These are phyloP conservation scores for Bradypodion pumilum DNA, from an alignment of 2,797 vertebrate species.

Conservation along the genomic window DNA sequence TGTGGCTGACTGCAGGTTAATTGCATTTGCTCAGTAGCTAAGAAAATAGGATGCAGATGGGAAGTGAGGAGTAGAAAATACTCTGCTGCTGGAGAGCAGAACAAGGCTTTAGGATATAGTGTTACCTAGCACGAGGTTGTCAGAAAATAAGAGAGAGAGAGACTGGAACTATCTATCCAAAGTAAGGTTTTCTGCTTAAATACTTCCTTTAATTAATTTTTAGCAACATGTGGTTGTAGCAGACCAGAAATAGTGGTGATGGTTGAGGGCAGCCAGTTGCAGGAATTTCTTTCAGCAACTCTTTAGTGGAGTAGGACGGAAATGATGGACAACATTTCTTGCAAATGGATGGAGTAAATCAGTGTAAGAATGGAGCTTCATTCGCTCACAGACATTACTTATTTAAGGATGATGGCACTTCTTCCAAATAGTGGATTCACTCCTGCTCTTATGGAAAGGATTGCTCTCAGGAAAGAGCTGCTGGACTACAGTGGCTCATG, in stretches of 20 bases:
- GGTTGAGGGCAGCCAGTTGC: neutral
- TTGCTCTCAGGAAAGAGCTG: too few relatives aligned
- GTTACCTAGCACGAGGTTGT: conserved; percentile 54
- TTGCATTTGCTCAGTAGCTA: conserved; percentile 78
- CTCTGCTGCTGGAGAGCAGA: conserved; percentile 67
- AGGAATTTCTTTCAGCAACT: conserved; percentile 11
- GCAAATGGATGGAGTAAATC: neutral
- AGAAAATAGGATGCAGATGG: conserved; percentile 76
- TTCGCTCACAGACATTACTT: neutral
- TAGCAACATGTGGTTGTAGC: conserved; percentile 25
- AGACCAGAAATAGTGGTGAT: conserved; percentile 13
- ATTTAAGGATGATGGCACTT: neutral
- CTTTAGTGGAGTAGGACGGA: neutral
- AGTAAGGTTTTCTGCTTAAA: conserved; percentile 67
- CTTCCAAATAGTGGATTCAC: too few relatives aligned
- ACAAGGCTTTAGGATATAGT: conserved; percentile 63
- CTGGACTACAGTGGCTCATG: too few relatives aligned
- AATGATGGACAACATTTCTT: conserved; percentile 13
- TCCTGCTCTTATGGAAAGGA: too few relatives aligned
- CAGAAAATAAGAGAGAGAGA: conserved; percentile 27
- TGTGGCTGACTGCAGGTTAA: conserved; percentile 78
- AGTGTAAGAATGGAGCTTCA: neutral
- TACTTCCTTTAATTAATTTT: conserved; percentile 70
- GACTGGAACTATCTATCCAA: conserved; percentile 56
- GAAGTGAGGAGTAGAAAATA: conserved; percentile 65